Evolutionary conservation across 2,888 invertebrate species (phyloP).

Genomic region (Lymantria monacha): DNA sequence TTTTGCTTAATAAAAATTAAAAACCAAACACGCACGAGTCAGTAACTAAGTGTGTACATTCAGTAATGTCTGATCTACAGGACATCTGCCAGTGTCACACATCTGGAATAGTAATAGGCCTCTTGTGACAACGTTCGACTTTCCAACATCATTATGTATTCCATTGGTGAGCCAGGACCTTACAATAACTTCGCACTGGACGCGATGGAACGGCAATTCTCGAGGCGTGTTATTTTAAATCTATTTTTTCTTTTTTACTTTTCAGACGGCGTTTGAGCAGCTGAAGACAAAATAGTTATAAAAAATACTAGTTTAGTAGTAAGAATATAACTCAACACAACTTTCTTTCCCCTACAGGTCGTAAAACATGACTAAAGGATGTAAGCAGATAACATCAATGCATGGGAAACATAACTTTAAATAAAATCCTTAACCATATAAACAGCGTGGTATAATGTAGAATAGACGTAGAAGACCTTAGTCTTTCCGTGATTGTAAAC

Average conservation of each 20-base stretch:
- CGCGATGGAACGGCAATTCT: slow-evolving; percentile 21
- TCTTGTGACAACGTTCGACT: slow-evolving; percentile 58
- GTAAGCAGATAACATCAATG: too few relatives aligned
- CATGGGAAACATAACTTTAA: too few relatives aligned
- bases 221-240: slow-evolving; percentile 28
- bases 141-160: slow-evolving; percentile 62
- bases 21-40: too few relatives aligned
- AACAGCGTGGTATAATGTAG: too few relatives aligned
- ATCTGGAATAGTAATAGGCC: slow-evolving; percentile 57
- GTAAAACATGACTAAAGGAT: too few relatives aligned
- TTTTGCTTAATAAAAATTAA: too few relatives aligned
- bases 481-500: too few relatives aligned
- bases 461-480: too few relatives aligned
- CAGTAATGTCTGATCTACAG: slow-evolving; percentile 38
- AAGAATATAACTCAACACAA: too few relatives aligned
- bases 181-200: slow-evolving; percentile 40
- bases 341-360: too few relatives aligned
- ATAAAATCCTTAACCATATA: too few relatives aligned
- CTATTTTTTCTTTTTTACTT: slow-evolving; percentile 9
- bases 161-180: slow-evolving; percentile 38
- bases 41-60: slow-evolving; percentile 18
- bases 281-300: neutral
- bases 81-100: slow-evolving; percentile 55
- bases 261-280: slow-evolving; percentile 1
- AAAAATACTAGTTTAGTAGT: too few relatives aligned